Evolutionary conservation across 2,113 vertebrate species (phyloP), one percentile per base, ranked within the genome.

Genomic region (Xenopus laevis): DNA sequence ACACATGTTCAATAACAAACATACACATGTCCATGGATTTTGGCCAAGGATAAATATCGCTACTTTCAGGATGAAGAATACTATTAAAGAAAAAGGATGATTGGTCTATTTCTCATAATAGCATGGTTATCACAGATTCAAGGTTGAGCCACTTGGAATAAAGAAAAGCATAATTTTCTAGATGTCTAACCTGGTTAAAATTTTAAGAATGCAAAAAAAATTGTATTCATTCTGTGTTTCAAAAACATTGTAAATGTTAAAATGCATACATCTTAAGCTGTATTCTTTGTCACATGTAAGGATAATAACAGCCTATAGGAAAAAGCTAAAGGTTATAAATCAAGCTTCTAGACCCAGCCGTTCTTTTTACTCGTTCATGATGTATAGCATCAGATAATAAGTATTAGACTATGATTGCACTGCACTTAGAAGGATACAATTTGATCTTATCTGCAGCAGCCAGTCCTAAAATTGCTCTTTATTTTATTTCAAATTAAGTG

Each of bases 121-220:
- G 33, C 33, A 40, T 40, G 33, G 62, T 79, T 78, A 75, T 78
- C 76, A 60, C 53, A 78, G 73, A 67, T 73, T 78, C 74, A 44
- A 74, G 73, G 80, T 73, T 58, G 44, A 77, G 80, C 64, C 71
- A 47, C 79, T 84, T 77, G 71, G 23, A 81, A 78, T 20, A 57
- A 80, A 77, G 64, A 59, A 71, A 70, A 16, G 47, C 11, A 16
- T 50, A 9, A 50, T 50, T 50, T 50, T 50, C 12, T 50, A 50
- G 15, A 50, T 13, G 5, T 50, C 7, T 50, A 13, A 12, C 15
- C 5, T 13, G 12, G 4, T 13, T 50, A 50, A 59, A 46, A 76
- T 27, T 40, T n/a, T 17, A 45, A 55, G 68, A 63, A 79, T 45
- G 12, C 47, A 50, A 10, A 50, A 15, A 50, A 50, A 47, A 47